Percentiles rank a stretch among this genome's conserved stretches.
phyloP scores from a whole-genome alignment of 64 coral and sea anemone species.

The Hydrozoanthus tunicans region DNA sequence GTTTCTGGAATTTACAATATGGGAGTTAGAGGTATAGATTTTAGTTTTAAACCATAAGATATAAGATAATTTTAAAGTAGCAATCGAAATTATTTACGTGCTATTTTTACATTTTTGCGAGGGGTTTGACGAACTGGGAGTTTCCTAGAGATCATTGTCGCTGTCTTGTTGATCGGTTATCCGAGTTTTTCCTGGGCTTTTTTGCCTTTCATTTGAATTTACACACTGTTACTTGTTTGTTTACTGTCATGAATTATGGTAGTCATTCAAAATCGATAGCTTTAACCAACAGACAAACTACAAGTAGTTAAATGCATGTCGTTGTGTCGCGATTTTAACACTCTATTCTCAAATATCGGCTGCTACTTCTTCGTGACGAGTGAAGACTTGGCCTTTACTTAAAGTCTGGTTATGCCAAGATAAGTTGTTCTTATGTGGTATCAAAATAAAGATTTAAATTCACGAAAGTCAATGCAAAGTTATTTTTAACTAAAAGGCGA shows the following conservation, averaged over 20 bases:
- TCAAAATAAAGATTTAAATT: neutral
- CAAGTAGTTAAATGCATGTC: neutral
- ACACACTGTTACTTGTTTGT: neutral
- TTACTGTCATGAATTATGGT: neutral
- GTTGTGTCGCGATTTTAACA: neutral
- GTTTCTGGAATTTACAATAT: neutral
- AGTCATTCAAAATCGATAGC: neutral
- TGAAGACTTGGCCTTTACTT: conserved; percentile 3
- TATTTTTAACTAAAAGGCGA: neutral
- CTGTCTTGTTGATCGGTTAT: neutral
- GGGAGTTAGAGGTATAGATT: neutral
- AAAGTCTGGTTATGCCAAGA: neutral
- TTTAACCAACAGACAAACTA: conserved; percentile 20
- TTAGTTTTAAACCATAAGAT: neutral
- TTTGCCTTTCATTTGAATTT: neutral
- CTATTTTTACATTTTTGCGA: neutral
- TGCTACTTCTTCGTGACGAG: conserved; percentile 23
- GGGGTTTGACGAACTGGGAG: neutral
- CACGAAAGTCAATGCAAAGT: neutral
- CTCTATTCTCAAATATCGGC: neutral
- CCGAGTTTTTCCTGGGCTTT: conserved; percentile 9
- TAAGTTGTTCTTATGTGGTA: neutral
- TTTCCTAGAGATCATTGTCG: conserved; percentile 21
- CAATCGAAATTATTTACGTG: conserved; percentile 11
- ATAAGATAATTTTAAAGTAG: neutral